A percentile compares a stretch with the other conserved stretches of the same genome.
Evolutionary conservation across 2,113 vertebrate species (phyloP).

Genomic region (Chaetops frenatus): DNA sequence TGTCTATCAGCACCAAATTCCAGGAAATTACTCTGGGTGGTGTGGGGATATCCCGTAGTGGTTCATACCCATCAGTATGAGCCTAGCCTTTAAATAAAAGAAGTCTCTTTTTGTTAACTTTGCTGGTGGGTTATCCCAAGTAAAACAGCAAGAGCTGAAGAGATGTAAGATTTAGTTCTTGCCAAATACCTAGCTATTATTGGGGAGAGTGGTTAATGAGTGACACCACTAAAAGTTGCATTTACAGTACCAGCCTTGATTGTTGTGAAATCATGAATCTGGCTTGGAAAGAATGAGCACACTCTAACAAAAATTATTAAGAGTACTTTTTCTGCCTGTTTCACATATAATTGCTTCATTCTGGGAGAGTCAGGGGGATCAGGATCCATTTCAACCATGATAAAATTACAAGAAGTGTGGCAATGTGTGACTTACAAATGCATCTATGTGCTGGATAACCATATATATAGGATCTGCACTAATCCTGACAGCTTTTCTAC

Average conservation of each 20-base stretch:
- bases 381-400: neutral
- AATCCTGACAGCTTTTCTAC: neutral
- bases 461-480: neutral
- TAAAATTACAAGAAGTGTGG: neutral
- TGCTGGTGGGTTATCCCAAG: neutral
- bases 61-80: neutral
- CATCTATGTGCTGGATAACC: neutral
- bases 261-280: neutral
- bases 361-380: neutral
- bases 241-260: neutral
- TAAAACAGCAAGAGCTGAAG: neutral
- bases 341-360: neutral
- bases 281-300: neutral
- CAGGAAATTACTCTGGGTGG: neutral
- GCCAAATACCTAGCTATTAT: neutral
- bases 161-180: neutral
- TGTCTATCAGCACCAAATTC: neutral
- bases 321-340: neutral
- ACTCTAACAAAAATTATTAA: neutral
- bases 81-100: neutral
- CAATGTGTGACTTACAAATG: neutral
- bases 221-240: neutral
- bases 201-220: neutral
- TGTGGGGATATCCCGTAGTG: neutral
- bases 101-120: neutral